Percentiles rank a stretch among this genome's conserved stretches.
These are phyloP conservation scores for Agelaius tricolor DNA, from an alignment of 2,113 vertebrate species.

Conservation along the genomic window DNA sequence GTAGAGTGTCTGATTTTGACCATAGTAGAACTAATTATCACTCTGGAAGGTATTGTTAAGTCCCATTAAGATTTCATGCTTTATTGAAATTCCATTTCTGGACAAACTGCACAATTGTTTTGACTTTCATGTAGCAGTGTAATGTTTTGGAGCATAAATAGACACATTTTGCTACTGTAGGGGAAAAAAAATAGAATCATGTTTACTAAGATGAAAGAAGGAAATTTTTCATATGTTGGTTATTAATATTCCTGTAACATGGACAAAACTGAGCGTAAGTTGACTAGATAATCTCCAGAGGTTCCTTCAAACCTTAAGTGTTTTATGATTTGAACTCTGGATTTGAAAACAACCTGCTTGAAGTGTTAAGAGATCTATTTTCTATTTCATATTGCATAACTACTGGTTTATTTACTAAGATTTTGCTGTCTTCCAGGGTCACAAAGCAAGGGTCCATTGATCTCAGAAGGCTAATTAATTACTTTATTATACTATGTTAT, in stretches of 20 bases:
- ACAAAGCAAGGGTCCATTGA: not conserved
- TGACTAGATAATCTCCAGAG: not conserved
- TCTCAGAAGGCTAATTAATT: too few relatives aligned
- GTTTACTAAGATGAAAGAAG: not conserved
- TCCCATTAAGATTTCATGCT: not conserved
- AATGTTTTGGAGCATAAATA: not conserved
- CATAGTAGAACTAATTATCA: not conserved
- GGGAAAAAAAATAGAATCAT: not conserved
- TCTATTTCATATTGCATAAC: not conserved
- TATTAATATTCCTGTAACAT: not conserved
- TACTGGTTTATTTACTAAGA: not conserved
- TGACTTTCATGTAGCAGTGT: not conserved
- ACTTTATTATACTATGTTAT: too few relatives aligned
- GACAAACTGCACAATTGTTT: not conserved
- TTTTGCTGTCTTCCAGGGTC: not conserved
- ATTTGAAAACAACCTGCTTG: not conserved
- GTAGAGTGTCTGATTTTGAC: not conserved
- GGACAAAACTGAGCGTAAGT: fast-evolving
- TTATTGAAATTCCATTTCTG: not conserved
- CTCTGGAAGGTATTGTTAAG: not conserved
- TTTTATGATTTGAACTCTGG: not conserved
- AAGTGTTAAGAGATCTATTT: not conserved
- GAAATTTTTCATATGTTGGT: not conserved
- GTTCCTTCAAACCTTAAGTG: not conserved
- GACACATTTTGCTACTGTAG: not conserved